phyloP scores from a whole-genome alignment of 53 echinoderm and acorn worm species.

The Arbacia lixula region DNA sequence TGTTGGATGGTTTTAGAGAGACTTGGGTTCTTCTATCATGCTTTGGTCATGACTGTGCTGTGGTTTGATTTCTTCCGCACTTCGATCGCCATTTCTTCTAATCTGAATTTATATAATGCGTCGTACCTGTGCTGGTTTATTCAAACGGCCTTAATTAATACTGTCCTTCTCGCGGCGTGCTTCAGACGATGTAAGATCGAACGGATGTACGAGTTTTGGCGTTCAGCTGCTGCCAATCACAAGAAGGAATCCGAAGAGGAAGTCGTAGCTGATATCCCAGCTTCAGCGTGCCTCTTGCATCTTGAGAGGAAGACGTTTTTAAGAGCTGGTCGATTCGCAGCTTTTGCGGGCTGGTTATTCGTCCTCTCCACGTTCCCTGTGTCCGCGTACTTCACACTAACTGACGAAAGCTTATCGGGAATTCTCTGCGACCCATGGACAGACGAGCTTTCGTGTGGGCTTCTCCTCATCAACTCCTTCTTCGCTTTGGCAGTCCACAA shows the following conservation, averaged over 20 bases:
- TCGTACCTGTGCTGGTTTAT: constrained; percentile 24
- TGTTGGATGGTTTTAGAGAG: neutral
- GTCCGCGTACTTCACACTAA: constrained; percentile 7
- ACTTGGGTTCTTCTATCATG: constrained; percentile 12
- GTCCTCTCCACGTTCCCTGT: neutral
- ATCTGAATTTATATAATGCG: neutral
- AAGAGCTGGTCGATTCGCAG: constrained; percentile 1
- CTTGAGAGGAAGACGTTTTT: constrained; percentile 1
- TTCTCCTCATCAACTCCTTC: neutral
- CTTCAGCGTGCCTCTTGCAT: neutral
- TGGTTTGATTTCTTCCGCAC: constrained; percentile 41
- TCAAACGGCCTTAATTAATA: constrained; percentile 25
- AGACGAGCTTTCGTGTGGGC: neutral
- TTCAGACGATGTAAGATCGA: constrained; percentile 1
- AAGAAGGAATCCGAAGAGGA: neutral
- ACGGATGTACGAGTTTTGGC: neutral
- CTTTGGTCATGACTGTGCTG: neutral
- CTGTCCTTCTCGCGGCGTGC: constrained; percentile 22
- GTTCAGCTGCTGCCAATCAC: constrained; percentile 1
- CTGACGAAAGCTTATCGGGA: no score
- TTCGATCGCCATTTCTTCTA: neutral
- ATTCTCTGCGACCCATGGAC: constrained; percentile 23
- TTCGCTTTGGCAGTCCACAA: constrained; percentile 19
- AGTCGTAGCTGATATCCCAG: neutral
- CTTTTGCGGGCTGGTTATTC: constrained; percentile 4